phyloP scores from a whole-genome alignment of 1,140 invertebrate species.

The Pinna nobilis region DNA sequence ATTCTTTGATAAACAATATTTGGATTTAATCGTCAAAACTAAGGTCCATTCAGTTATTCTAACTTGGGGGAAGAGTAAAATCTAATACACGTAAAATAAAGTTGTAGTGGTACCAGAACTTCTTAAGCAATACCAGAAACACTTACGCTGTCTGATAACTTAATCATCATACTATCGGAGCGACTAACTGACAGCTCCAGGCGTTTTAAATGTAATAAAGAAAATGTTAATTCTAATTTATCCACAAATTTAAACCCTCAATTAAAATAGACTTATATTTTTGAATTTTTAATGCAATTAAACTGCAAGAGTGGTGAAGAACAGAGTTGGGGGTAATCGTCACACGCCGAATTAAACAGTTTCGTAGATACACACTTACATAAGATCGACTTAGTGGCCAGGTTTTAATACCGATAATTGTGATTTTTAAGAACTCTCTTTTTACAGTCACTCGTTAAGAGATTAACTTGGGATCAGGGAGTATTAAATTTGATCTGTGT shows the following conservation, averaged over 20 bases:
- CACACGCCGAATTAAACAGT: neutral
- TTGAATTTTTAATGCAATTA: neutral
- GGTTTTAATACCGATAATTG: neutral
- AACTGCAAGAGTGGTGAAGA: neutral
- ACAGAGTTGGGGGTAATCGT: neutral
- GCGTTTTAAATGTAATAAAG: too few relatives aligned
- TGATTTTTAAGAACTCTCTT: slow-evolving; percentile 5
- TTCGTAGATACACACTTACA: slow-evolving; percentile 1
- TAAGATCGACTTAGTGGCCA: neutral
- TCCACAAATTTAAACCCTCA: neutral
- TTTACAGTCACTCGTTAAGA: slow-evolving; percentile 23
- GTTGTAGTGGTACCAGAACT: too few relatives aligned
- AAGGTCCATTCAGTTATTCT: too few relatives aligned
- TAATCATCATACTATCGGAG: too few relatives aligned
- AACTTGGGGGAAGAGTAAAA: too few relatives aligned
- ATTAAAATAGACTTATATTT: neutral
- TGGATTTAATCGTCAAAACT: too few relatives aligned
- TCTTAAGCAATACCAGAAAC: too few relatives aligned
- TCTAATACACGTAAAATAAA: too few relatives aligned
- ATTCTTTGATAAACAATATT: too few relatives aligned
- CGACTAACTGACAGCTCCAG: too few relatives aligned
- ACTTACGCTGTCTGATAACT: too few relatives aligned
- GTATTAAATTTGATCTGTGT: slow-evolving; percentile 25
- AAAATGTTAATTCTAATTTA: too few relatives aligned
- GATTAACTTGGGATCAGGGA: slow-evolving; percentile 18